Percentiles rank a stretch among this genome's conserved stretches.
Evolutionary conservation across 35 echinoderm and acorn worm species (phyloP).

Genomic region (Chiridota heheva): DNA sequence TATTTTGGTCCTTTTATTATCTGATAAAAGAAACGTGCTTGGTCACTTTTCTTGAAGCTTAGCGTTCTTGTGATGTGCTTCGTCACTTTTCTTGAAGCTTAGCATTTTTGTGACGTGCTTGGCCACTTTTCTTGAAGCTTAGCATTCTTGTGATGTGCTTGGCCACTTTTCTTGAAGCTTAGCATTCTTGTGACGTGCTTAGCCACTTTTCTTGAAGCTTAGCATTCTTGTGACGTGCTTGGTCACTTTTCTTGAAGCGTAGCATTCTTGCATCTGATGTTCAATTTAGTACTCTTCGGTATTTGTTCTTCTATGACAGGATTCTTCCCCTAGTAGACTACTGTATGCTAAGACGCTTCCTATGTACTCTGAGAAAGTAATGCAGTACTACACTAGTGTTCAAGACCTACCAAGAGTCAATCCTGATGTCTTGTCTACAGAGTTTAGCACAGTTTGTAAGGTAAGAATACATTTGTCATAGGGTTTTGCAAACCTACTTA

Average conservation of each 20-base stretch:
- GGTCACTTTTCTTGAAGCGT: too few species aligned
- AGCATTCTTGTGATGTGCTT: background rate
- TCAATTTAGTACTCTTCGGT: background rate
- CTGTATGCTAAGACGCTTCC: constrained; percentile 19
- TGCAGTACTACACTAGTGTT: constrained; percentile 14
- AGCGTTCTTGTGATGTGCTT: too few species aligned
- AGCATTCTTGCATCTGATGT: background rate
- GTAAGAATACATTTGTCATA: too few species aligned
- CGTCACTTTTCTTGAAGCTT: too few species aligned
- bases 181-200: background rate
- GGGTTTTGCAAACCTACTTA: too few species aligned
- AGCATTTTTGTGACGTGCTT: too few species aligned
- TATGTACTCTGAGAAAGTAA: constrained; percentile 22
- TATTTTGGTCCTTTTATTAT: too few species aligned
- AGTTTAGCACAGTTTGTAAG: constrained; percentile 32
- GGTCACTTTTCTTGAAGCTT: too few species aligned
- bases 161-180: background rate
- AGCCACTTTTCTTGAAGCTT: background rate
- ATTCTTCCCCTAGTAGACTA: constrained; percentile 39
- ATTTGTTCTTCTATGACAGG: background rate
- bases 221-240: too few species aligned
- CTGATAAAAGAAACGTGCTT: too few species aligned
- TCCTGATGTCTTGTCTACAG: constrained; percentile 16
- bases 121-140: background rate
- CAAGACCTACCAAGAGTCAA: constrained; percentile 36